Conservation (phyloP, 1,140 invertebrate genomes). For the Drosophila azteca region DNA sequence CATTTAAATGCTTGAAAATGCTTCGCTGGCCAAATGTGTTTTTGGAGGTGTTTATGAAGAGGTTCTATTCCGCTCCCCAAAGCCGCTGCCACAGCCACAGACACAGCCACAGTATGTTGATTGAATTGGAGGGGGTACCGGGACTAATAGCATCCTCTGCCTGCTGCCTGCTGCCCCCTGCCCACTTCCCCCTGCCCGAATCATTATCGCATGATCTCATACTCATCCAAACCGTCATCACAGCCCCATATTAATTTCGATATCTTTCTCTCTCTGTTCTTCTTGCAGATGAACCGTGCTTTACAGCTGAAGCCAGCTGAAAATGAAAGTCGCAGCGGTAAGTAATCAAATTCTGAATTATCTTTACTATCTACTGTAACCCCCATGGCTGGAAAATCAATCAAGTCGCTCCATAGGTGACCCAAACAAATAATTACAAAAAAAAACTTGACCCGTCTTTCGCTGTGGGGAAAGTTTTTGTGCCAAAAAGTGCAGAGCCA, state of each 20-base stretch:
- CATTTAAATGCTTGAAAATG: slow-evolving; percentile 79
- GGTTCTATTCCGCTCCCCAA: slow-evolving; percentile 18
- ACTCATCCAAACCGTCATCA: slow-evolving; percentile 10
- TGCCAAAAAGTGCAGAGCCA: slow-evolving; percentile 63
- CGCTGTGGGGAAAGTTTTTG: slow-evolving; percentile 49
- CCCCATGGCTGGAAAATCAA: slow-evolving; percentile 57
- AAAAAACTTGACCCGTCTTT: slow-evolving; percentile 74
- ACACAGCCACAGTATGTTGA: slow-evolving; percentile 42
- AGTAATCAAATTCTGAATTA: slow-evolving; percentile 82
- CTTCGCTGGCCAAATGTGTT: slow-evolving; percentile 51
- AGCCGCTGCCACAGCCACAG: slow-evolving; percentile 31
- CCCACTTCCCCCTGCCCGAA: slow-evolving; percentile 1
- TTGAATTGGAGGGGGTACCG: slow-evolving; percentile 30
- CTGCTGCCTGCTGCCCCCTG: neutral
- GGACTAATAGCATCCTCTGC: slow-evolving; percentile 21
- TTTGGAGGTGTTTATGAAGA: slow-evolving; percentile 76
- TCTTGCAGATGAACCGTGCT: slow-evolving; percentile 98
- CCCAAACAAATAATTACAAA: slow-evolving; percentile 70
- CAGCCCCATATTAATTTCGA: slow-evolving; percentile 10
- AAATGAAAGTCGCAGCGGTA: slow-evolving; percentile 99
- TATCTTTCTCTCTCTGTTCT: slow-evolving; percentile 11
- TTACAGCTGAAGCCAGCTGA: slow-evolving; percentile 99
- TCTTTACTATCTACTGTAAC: slow-evolving; percentile 7
- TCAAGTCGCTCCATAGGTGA: slow-evolving; percentile 68
- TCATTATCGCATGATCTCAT: slow-evolving; percentile 18